These are phyloP conservation scores for Callipepla squamata DNA, from an alignment of 2,113 vertebrate genomes.

Conservation along the genomic window DNA sequence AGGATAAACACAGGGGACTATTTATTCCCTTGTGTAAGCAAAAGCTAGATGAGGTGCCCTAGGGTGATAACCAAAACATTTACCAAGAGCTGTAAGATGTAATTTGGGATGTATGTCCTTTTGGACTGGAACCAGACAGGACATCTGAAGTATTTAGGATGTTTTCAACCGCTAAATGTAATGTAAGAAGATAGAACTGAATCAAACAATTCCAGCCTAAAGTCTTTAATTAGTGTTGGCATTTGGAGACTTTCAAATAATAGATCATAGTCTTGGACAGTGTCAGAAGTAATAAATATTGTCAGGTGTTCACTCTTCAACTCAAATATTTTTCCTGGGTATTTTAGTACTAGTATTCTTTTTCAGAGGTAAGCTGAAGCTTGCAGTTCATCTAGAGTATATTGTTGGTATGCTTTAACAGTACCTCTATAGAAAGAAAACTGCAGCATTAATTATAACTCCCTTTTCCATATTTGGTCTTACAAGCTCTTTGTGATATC, in stretches of 20 bases:
- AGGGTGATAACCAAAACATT: background rate
- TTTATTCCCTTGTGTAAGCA: background rate
- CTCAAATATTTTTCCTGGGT: background rate
- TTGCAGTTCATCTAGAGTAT: background rate
- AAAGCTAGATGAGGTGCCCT: background rate
- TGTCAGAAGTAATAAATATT: background rate
- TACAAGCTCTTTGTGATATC: background rate
- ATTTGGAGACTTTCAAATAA: background rate
- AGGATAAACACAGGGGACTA: background rate
- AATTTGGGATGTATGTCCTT: background rate
- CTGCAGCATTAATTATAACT: background rate
- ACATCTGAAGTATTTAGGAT: fast-evolving
- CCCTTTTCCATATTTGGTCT: background rate
- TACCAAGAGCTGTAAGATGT: background rate
- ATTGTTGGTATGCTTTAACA: background rate
- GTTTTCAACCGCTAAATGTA: background rate
- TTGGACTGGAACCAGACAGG: background rate
- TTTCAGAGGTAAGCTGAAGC: background rate
- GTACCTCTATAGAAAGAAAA: background rate
- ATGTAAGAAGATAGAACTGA: background rate
- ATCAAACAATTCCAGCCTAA: background rate
- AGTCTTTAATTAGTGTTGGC: background rate
- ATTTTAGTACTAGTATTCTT: background rate
- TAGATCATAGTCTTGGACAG: background rate
- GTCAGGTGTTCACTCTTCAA: background rate